Evolutionary conservation across 2,888 invertebrate genomes (phyloP).

Genomic region (Lycophotia porphyrea): DNA sequence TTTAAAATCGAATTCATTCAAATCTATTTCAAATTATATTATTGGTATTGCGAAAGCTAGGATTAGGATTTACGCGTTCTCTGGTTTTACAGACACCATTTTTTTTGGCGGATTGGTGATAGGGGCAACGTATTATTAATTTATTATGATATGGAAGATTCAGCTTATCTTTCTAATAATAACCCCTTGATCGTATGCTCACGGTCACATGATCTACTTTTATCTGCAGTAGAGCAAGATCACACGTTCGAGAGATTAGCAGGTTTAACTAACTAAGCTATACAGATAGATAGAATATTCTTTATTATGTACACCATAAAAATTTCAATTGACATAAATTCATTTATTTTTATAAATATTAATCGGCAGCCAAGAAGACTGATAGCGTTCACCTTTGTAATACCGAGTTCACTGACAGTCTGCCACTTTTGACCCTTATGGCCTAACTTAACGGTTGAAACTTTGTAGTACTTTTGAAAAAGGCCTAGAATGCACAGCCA

Average conservation of each 20-base stretch:
- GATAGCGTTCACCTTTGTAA: neutral
- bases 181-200: constrained; percentile 16
- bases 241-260: constrained; percentile 20
- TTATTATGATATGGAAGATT: constrained; percentile 6
- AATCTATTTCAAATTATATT: constrained; percentile 5
- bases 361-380: neutral
- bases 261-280: neutral
- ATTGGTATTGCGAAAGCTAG: neutral
- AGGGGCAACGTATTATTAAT: neutral
- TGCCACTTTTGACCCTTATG: too few relatives aligned
- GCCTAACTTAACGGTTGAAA: too few relatives aligned
- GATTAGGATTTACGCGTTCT: neutral
- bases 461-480: neutral
- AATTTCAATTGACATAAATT: neutral
- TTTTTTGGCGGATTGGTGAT: neutral
- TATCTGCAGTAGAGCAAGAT: neutral
- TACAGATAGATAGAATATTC: neutral
- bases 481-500: neutral
- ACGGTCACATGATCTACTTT: neutral
- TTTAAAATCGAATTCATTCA: neutral
- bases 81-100: neutral
- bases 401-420: too few relatives aligned
- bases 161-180: constrained; percentile 14
- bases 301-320: neutral
- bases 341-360: neutral